A percentile compares a stretch with the other conserved stretches of the same genome.
Conservation (phyloP, 2,113 vertebrate species). For the Hemicordylus capensis region DNA sequence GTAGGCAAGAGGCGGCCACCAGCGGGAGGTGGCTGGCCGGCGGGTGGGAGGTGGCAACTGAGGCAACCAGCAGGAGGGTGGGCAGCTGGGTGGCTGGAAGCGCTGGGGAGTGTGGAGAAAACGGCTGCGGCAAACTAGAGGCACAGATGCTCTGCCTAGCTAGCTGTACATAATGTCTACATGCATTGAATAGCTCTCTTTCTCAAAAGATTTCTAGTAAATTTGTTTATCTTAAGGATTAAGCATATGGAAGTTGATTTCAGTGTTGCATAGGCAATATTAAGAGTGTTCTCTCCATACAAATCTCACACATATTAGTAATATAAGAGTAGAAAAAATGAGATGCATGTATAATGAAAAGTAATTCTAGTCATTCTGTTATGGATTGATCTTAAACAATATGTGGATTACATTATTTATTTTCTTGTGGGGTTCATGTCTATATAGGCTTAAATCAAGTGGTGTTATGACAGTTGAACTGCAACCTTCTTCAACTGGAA, state of each 20-base stretch:
- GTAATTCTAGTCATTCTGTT: background rate
- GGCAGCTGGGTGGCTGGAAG: no score
- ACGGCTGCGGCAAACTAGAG: no score
- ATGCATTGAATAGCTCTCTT: background rate
- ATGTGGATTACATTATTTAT: background rate
- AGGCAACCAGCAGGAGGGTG: no score
- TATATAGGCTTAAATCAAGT: background rate
- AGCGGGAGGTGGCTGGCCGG: no score
- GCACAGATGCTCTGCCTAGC: no score
- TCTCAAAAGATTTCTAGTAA: background rate
- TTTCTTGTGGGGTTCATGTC: background rate
- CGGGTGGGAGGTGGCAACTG: no score
- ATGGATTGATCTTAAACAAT: background rate
- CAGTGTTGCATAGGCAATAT: background rate
- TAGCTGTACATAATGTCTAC: background rate
- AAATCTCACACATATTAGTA: background rate
- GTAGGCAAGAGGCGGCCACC: no score
- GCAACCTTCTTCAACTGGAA: background rate
- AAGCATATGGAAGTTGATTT: background rate
- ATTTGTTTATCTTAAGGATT: background rate
- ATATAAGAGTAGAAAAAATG: background rate
- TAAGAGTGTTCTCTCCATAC: background rate
- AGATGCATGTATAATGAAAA: background rate
- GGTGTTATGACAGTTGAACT: background rate
- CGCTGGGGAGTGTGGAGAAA: no score